Evolutionary conservation across 1,140 invertebrate genomes (phyloP).

Genomic region (Drosophila dunni): DNA sequence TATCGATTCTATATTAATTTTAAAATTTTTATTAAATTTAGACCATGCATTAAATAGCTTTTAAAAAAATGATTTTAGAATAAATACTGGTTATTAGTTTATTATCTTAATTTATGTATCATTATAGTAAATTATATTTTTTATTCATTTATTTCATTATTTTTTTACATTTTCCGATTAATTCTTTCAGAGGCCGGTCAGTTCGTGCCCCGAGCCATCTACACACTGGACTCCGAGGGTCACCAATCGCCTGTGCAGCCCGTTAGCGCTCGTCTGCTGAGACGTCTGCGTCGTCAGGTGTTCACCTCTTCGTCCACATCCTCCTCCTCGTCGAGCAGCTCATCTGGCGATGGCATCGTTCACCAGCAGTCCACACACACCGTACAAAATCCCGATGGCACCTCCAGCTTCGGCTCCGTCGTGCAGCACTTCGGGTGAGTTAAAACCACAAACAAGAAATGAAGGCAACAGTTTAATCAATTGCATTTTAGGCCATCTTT

Average conservation of each 20-base stretch:
- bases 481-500: slow-evolving; percentile 1
- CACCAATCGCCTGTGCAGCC: slow-evolving; percentile 68
- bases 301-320: slow-evolving; percentile 63
- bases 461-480: not conserved
- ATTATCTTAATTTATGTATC: too few relatives aligned
- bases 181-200: slow-evolving; percentile 66
- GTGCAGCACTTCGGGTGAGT: not conserved
- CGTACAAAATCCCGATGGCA: slow-evolving; percentile 45
- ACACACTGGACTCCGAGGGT: slow-evolving; percentile 71
- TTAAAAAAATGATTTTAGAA: too few relatives aligned
- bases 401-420: not conserved
- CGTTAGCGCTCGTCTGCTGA: slow-evolving; percentile 66
- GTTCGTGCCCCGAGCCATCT: slow-evolving; percentile 72
- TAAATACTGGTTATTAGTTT: too few relatives aligned
- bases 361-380: slow-evolving; percentile 11
- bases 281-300: slow-evolving; percentile 72
- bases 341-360: slow-evolving; percentile 43
- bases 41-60: too few relatives aligned
- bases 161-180: not conserved
- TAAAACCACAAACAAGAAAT: not conserved
- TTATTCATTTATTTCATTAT: too few relatives aligned
- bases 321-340: slow-evolving; percentile 63
- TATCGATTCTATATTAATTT: too few relatives aligned
- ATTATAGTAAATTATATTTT: too few relatives aligned
- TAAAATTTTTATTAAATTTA: too few relatives aligned